phyloP scores from a whole-genome alignment of 2,113 vertebrate species.

The Elephas maximus region DNA sequence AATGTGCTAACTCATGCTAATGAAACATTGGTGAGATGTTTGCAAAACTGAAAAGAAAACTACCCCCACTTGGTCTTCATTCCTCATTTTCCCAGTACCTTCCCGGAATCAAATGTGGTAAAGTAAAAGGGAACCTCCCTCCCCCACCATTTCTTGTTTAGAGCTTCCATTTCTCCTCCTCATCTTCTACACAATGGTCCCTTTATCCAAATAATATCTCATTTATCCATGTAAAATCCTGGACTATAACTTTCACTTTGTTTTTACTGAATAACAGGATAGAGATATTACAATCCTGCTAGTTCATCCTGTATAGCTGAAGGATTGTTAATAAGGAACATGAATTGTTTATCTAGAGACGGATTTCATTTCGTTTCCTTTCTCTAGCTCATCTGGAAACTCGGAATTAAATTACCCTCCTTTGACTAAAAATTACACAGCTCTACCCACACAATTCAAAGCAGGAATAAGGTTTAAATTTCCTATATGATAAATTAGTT shows the following conservation, averaged over 20 bases:
- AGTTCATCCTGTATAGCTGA: slow-evolving; percentile 20
- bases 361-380: slow-evolving; percentile 52
- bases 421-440: not conserved
- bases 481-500: slow-evolving; percentile 44
- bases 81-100: not conserved
- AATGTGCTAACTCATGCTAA: not conserved
- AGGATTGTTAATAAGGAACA: slow-evolving; percentile 4
- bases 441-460: slow-evolving; percentile 58
- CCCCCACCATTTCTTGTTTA: not conserved
- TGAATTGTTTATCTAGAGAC: slow-evolving; percentile 44
- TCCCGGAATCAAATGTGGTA: not conserved
- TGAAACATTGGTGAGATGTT: not conserved
- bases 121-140: not conserved
- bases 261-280: slow-evolving; percentile 43
- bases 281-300: slow-evolving; percentile 5
- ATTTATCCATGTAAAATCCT: slow-evolving; percentile 53
- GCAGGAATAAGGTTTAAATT: slow-evolving; percentile 46
- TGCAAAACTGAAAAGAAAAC: not conserved
- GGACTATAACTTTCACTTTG: slow-evolving; percentile 50
- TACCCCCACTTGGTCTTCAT: too few species aligned
- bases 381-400: slow-evolving; percentile 41
- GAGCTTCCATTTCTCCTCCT: not conserved
- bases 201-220: slow-evolving; percentile 49
- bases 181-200: not conserved
- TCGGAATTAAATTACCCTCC: not conserved